Base-by-base conservation (phyloP, 2,888 invertebrate species). In the Dione juno region DNA sequence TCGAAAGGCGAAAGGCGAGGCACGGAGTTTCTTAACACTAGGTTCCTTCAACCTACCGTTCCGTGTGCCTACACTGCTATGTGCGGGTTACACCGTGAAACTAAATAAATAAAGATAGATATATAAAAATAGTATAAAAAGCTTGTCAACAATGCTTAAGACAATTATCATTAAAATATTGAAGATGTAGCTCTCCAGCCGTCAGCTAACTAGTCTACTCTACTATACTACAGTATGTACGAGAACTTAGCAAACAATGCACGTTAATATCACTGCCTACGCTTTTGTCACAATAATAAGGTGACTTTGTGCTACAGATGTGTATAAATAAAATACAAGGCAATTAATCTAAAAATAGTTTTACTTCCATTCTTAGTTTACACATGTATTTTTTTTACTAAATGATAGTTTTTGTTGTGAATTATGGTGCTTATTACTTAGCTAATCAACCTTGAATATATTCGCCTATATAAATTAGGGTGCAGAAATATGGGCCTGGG, bases 221-320 rank as follows among this genome's bases (percentile, higher is more conserved):
- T n/a, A n/a, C n/a, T n/a, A n/a, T n/a, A 28, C 28, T 28, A 28
- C 53, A 68, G 61, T 54, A 43, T 28, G 10, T 21, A 21, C 35
- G 61, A 68, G 68, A 53, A 63, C 19, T 68, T 16, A 8, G 63
- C 50, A 63, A 54, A 68, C 68, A 68, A 45, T 45, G 43, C 61
- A 19, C 53, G 63, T 53, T 43, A 43, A 53, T 45, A 35, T 52
- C 63, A 45, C 64, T 64, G 64, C 40, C 11, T 64, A 40, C 48
- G 52, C 52, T 64, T 64, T 68, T 68, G 68, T 68, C 35, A 37
- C 28, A 63, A 14, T 63, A 68, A 68, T 68, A 68, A 68, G 45
- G 68, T 54, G 63, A 45, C 45, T 54, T 7, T 54, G 35, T 19
- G 8, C 37, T 45, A 28, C 5, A n/a, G n/a, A n/a, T n/a, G 5